Conservation (phyloP, 2,888 invertebrate species). For the Liodrosophila aerea region DNA sequence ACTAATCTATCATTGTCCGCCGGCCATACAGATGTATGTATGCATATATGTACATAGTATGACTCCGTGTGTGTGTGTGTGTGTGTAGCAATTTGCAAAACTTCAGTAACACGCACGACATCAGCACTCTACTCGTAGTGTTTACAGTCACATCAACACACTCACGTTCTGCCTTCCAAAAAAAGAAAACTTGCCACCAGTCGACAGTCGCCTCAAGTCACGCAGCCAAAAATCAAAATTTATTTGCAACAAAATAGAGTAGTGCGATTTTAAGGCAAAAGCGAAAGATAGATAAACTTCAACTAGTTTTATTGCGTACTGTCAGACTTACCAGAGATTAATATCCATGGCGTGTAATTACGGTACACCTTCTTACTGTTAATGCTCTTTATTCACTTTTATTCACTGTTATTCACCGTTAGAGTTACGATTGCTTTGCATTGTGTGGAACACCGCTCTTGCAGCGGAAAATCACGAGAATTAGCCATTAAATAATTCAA, state of each 20-base stretch:
- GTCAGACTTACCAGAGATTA: slow-evolving; percentile 25
- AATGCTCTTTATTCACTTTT: too few relatives aligned
- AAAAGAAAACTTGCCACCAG: slow-evolving; percentile 25
- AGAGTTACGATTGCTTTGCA: too few relatives aligned
- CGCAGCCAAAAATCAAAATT: slow-evolving; percentile 55
- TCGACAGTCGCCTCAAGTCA: slow-evolving; percentile 16
- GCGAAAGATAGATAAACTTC: neutral
- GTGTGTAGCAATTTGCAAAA: slow-evolving; percentile 65
- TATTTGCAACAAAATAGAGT: slow-evolving; percentile 47
- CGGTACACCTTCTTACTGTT: too few relatives aligned
- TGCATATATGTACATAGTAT: too few relatives aligned
- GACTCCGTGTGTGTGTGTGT: slow-evolving; percentile 7
- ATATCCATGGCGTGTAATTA: slow-evolving; percentile 25
- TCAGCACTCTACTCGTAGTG: slow-evolving; percentile 20
- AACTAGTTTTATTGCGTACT: neutral
- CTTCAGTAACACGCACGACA: slow-evolving; percentile 68
- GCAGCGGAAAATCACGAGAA: slow-evolving; percentile 38
- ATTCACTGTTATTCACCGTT: too few relatives aligned
- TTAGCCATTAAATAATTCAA: slow-evolving; percentile 62
- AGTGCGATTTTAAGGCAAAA: neutral
- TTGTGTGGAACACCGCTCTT: slow-evolving; percentile 33
- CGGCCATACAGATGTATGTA: slow-evolving; percentile 11
- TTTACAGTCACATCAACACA: slow-evolving; percentile 6
- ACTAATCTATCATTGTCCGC: slow-evolving; percentile 69
- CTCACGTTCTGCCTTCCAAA: slow-evolving; percentile 10